These are phyloP conservation scores for Netelia virgata DNA, from an alignment of 2,888 invertebrate species.

Conservation along the genomic window DNA sequence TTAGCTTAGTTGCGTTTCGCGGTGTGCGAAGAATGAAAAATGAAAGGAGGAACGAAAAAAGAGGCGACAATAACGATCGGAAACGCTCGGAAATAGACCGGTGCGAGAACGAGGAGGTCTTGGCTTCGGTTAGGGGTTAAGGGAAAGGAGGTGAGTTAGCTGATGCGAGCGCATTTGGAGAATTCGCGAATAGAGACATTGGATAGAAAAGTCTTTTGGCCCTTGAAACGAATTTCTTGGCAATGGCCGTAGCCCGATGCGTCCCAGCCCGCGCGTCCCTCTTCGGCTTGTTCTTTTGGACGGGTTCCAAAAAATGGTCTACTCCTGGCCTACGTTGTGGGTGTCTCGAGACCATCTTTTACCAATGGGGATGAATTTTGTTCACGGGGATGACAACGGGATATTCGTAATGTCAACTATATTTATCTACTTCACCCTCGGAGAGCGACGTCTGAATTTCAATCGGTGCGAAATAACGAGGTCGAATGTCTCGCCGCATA, in stretches of 20 bases:
- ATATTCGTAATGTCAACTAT: conserved; percentile 26
- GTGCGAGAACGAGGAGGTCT: background rate
- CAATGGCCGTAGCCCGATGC: conserved; percentile 51
- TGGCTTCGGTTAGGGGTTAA: background rate
- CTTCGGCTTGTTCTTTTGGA: conserved; percentile 45
- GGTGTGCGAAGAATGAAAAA: conserved; percentile 2
- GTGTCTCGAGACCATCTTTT: background rate
- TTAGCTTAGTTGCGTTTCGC: conserved; percentile 26
- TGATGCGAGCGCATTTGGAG: conserved; percentile 38
- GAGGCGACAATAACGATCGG: background rate
- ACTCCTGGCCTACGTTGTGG: conserved; percentile 23
- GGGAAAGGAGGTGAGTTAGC: conserved; percentile 30
- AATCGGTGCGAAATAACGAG: conserved; percentile 60
- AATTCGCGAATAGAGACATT: conserved; percentile 27
- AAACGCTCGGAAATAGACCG: conserved; percentile 26
- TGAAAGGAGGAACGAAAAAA: background rate
- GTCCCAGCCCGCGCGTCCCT: background rate
- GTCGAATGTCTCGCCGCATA: conserved; percentile 32
- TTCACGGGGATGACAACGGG: conserved; percentile 6
- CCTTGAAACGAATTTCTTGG: conserved; percentile 66
- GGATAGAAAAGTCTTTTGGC: conserved; percentile 56
- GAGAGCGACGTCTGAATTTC: conserved; percentile 66
- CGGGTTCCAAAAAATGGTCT: conserved; percentile 52
- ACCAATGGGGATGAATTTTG: conserved; percentile 26
- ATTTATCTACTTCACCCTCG: conserved; percentile 37